Evolutionary conservation across 2,888 invertebrate genomes (phyloP).

Genomic region (Tuta absoluta): DNA sequence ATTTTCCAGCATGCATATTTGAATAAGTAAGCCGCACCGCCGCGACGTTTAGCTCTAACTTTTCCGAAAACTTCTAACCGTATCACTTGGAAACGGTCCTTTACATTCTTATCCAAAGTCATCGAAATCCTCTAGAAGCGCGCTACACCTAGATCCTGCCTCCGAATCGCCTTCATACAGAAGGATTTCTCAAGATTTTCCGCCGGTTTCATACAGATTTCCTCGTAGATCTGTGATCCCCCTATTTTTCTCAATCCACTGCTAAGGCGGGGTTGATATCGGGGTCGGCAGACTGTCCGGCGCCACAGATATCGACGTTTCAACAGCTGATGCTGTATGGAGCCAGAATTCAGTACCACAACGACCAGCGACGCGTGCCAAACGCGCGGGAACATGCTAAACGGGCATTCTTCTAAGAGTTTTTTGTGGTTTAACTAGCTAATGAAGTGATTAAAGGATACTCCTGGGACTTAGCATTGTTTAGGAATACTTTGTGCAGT

Average conservation of each 20-base stretch:
- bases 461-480: background rate
- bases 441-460: background rate
- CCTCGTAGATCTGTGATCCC: background rate
- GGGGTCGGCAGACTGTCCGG: conserved; percentile 73
- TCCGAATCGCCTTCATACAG: background rate
- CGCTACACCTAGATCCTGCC: conserved; percentile 1
- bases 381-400: conserved; percentile 18
- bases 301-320: conserved; percentile 73
- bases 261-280: conserved; percentile 55
- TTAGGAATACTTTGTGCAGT: background rate
- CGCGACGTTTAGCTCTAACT: background rate
- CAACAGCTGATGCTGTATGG: conserved; percentile 66
- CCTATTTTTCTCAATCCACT: conserved; percentile 36
- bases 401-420: conserved; percentile 1
- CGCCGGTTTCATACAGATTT: conserved; percentile 9
- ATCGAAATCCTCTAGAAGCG: background rate
- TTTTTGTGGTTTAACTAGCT: background rate
- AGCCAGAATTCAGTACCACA: conserved; percentile 61
- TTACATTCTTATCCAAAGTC: background rate
- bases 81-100: too few species aligned
- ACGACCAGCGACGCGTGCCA: conserved; percentile 42
- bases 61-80: background rate
- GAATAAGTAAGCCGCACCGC: too few species aligned
- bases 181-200: conserved; percentile 1
- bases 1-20: too few species aligned